Evolutionary conservation across 2,113 vertebrate species (phyloP).

Genomic region (Clarias gariepinus): DNA sequence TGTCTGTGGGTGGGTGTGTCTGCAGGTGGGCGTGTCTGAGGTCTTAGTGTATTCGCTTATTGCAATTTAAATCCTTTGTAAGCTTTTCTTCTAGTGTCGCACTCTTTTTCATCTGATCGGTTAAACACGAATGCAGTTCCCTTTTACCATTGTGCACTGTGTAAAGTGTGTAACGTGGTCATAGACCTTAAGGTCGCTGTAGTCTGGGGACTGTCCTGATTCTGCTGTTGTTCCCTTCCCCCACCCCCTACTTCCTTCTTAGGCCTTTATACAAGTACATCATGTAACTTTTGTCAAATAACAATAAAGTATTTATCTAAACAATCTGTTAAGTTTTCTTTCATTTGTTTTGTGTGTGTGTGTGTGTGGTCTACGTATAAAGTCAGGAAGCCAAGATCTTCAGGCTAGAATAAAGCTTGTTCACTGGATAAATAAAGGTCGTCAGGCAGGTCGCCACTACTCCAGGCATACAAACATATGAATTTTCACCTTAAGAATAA

Average conservation of each 20-base stretch:
- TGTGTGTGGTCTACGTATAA: neutral
- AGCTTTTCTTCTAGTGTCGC: neutral
- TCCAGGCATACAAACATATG: too few species aligned
- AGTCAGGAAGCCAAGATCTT: neutral
- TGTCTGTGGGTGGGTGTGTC: neutral
- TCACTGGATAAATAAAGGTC: neutral
- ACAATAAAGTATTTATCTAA: neutral
- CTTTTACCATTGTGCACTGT: neutral
- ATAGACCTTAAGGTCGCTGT: neutral
- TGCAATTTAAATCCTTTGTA: neutral
- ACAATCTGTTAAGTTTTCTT: neutral
- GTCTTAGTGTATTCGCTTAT: neutral
- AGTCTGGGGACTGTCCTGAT: neutral
- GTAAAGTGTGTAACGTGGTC: neutral
- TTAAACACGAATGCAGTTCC: neutral
- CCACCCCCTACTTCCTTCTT: too few species aligned
- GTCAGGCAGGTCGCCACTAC: too few species aligned
- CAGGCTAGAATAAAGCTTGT: neutral
- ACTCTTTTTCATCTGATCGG: neutral
- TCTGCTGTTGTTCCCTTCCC: neutral
- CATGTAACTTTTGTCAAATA: neutral
- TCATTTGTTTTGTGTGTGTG: neutral
- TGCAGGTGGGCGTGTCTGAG: neutral
- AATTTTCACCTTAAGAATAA: too few species aligned
- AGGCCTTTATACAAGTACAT: neutral